Conservation (phyloP, 2,888 invertebrate genomes). For the Tillus elongatus region DNA sequence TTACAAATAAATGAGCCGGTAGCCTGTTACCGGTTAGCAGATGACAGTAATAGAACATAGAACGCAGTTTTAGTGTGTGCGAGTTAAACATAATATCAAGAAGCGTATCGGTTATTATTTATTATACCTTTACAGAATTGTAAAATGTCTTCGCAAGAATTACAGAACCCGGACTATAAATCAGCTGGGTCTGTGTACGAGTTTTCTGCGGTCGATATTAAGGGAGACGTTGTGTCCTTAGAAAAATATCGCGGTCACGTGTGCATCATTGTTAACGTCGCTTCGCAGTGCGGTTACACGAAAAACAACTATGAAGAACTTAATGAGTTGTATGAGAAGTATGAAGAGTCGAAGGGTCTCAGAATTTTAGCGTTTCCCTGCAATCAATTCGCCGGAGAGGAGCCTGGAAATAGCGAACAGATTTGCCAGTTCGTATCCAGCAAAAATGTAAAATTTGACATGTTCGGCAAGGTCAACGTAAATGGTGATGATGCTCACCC, state of each 20-base stretch:
- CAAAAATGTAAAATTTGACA: constrained; percentile 57
- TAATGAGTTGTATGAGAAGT: constrained; percentile 63
- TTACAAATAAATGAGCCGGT: too few species aligned
- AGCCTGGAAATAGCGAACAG: constrained; percentile 54
- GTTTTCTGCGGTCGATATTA: constrained; percentile 69
- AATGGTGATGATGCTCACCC: constrained; percentile 56
- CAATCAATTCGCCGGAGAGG: constrained; percentile 69
- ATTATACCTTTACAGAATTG: too few species aligned
- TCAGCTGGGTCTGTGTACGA: constrained; percentile 77
- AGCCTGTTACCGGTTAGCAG: too few species aligned
- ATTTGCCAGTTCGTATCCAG: constrained; percentile 54
- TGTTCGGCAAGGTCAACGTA: constrained; percentile 62
- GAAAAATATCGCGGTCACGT: constrained; percentile 73
- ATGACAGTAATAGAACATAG: too few species aligned
- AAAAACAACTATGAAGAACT: constrained; percentile 73
- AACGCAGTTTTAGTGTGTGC: too few species aligned
- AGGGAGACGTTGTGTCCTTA: constrained; percentile 68
- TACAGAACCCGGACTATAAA: too few species aligned
- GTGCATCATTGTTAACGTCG: constrained; percentile 76
- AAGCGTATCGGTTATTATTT: too few species aligned
- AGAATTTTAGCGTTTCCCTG: constrained; percentile 75
- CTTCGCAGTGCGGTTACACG: constrained; percentile 75
- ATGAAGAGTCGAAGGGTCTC: constrained; percentile 60
- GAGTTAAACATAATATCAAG: too few species aligned
- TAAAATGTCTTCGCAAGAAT: too few species aligned